These are phyloP conservation scores for Nycticorax nycticorax DNA, from an alignment of 2,113 vertebrate species.

Conservation along the genomic window DNA sequence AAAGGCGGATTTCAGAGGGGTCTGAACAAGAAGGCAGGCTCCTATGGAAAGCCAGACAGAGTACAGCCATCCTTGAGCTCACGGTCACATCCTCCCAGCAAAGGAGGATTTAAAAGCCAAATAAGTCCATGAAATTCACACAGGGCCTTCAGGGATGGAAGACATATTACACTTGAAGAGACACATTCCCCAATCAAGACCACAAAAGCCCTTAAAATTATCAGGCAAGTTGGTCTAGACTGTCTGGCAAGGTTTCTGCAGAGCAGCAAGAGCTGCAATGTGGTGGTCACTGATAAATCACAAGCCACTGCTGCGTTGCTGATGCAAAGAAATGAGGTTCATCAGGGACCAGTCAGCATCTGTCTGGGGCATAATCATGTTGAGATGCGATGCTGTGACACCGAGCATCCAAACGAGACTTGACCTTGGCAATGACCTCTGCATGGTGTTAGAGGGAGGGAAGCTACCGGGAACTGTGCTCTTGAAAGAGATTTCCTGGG, in stretches of 20 bases:
- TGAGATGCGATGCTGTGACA: neutral
- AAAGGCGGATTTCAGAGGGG: neutral
- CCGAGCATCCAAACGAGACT: accelerated
- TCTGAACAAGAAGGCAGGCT: neutral
- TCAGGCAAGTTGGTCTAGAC: neutral
- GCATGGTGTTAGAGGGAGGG: neutral
- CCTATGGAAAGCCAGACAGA: neutral
- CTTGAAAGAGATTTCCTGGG: neutral
- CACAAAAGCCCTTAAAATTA: conserved; percentile 10
- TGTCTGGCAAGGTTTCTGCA: neutral
- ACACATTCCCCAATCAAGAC: neutral
- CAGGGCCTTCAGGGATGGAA: neutral
- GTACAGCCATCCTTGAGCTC: neutral
- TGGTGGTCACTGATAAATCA: neutral
- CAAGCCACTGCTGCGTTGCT: neutral
- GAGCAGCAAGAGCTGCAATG: neutral
- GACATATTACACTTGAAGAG: neutral
- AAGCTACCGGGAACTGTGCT: neutral
- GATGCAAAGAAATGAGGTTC: neutral
- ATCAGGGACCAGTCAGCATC: neutral
- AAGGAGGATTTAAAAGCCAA: conserved; percentile 10
- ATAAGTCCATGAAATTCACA: conserved; percentile 17
- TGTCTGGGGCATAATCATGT: neutral
- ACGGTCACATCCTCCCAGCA: neutral
- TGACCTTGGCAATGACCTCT: neutral